Base-by-base conservation (phyloP, 2,888 invertebrate genomes). In the Glaucopsyche alexis region DNA sequence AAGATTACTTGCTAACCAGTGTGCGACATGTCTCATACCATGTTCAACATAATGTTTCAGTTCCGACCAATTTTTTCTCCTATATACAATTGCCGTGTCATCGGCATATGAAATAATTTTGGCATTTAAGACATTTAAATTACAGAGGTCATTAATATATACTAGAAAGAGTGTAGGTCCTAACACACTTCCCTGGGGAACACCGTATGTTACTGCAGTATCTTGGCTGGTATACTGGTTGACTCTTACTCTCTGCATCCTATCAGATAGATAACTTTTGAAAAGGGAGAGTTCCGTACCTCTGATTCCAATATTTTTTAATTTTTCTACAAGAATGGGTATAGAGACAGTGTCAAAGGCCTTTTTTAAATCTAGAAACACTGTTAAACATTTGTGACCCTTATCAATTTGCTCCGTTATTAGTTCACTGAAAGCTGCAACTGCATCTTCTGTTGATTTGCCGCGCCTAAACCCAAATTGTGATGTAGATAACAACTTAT, bases 371-470 rank as follows among this genome's bases (percentile, higher is more conserved):
- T n/a, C n/a, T n/a, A n/a, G n/a, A n/a, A n/a, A n/a, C n/a, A n/a
- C n/a, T n/a, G n/a, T n/a, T n/a, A n/a, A n/a, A n/a, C n/a, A n/a
- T n/a, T n/a, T n/a, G n/a, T n/a, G n/a, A n/a, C n/a, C n/a, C n/a
- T n/a, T n/a, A n/a, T n/a, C n/a, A n/a, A n/a, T n/a, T n/a, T 42
- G n/a, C 5, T 66, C n/a, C 1, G 16, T 42, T 16, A 66, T 8
- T 7, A 9, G 42, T 66, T 40, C 7, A 42, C 40, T 66, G 3
- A 66, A 9, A n/a, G 42, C 42, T 66, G n/a, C 2, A 4, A 66
- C 65, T 40, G 65, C 65, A n/a, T 66, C 65, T 42, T 66, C 65
- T 7, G 65, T 66, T 7, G 65, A 66, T n/a, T 14, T 66, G 7
- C 65, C 42, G 7, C n/a, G 65, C 2, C 40, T 66, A 9, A 66